These are phyloP conservation scores for Drymodes brunneopygia DNA, from an alignment of 2,113 vertebrate genomes.

Conservation along the genomic window DNA sequence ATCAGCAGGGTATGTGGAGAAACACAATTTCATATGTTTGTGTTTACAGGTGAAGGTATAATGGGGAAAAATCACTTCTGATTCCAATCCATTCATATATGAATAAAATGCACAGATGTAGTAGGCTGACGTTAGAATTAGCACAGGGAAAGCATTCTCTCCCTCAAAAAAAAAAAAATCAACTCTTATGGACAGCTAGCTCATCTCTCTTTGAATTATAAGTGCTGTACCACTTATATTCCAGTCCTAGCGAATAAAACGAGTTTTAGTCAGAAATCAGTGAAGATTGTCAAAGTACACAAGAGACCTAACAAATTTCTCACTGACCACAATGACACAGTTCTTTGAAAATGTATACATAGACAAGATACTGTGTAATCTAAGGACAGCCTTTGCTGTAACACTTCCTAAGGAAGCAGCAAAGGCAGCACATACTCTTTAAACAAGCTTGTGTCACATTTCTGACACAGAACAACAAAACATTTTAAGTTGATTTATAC, in stretches of 20 bases:
- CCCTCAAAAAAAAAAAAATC: not conserved
- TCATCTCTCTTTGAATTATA: not conserved
- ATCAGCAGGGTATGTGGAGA: not conserved
- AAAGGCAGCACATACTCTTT: not conserved
- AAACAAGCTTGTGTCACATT: not conserved
- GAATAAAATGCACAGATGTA: not conserved
- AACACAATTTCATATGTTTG: accelerated
- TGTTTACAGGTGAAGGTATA: not conserved
- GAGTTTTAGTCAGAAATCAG: not conserved
- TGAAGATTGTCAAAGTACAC: not conserved
- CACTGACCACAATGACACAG: not conserved
- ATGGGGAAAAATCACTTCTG: not conserved
- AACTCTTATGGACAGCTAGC: not conserved
- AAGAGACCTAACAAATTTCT: not conserved
- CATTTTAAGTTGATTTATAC: not conserved
- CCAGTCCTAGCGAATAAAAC: not conserved
- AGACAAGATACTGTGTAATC: not conserved
- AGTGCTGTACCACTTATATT: not conserved
- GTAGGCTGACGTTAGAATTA: not conserved
- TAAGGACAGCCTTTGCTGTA: not conserved
- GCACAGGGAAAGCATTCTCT: not conserved
- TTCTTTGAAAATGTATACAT: not conserved
- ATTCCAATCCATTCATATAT: not conserved
- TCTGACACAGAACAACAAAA: not conserved
- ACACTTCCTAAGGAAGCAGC: not conserved